Evolutionary conservation across 2,113 vertebrate species (phyloP).

Genomic region (Pleuronectes platessa): DNA sequence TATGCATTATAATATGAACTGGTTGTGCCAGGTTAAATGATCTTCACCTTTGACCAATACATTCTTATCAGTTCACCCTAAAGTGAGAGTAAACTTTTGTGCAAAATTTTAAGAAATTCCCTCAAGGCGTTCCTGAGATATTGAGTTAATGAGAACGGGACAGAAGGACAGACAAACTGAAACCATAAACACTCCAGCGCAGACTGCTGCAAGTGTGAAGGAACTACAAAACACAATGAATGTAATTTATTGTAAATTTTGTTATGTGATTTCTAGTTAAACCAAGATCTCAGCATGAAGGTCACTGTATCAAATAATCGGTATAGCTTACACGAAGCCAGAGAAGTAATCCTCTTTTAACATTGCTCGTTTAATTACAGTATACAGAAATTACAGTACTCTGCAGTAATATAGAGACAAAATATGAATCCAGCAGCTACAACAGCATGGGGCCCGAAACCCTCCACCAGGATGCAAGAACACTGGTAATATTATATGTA

Average conservation of each 20-base stretch:
- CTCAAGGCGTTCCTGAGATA: not conserved
- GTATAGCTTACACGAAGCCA: not conserved
- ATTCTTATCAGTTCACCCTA: not conserved
- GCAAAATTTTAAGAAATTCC: not conserved
- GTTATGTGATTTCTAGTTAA: not conserved
- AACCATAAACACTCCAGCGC: not conserved
- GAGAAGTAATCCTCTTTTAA: not conserved
- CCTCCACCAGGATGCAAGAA: slow-evolving; percentile 15
- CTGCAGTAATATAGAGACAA: not conserved
- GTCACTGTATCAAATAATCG: not conserved
- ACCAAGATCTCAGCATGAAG: not conserved
- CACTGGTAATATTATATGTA: slow-evolving; percentile 13
- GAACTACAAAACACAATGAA: not conserved
- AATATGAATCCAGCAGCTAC: not conserved
- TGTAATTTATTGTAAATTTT: not conserved
- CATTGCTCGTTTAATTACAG: not conserved
- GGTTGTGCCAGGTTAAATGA: not conserved
- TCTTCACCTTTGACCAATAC: not conserved
- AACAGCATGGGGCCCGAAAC: not conserved
- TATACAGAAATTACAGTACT: not conserved
- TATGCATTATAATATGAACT: not conserved
- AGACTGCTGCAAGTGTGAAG: not conserved
- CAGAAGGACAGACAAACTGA: not conserved
- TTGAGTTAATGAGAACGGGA: too few species aligned
- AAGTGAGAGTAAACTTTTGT: not conserved